These are phyloP conservation scores for Parauchenoglanis ngamensis DNA, from an alignment of 2,797 vertebrate genomes.

Conservation along the genomic window DNA sequence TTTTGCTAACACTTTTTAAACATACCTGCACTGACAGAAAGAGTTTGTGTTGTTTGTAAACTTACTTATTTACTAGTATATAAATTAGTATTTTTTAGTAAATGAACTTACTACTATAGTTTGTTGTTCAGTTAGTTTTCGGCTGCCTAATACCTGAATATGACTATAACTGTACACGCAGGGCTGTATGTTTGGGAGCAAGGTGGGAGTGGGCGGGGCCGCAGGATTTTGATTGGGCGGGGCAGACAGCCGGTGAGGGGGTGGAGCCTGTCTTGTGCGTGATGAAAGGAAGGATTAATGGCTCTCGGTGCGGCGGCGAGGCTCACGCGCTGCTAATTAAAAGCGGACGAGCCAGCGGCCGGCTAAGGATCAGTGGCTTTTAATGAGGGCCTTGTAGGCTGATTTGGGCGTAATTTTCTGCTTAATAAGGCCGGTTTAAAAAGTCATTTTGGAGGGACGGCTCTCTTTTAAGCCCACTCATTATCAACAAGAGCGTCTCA, in stretches of 20 bases:
- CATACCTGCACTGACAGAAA: not conserved
- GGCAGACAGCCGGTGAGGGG: not conserved
- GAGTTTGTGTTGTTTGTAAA: not conserved
- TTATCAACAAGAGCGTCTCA: conserved; percentile 87
- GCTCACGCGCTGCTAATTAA: conserved; percentile 87
- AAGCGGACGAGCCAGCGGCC: conserved; percentile 84
- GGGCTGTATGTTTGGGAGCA: not conserved
- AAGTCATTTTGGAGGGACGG: conserved; percentile 89
- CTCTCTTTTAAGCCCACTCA: conserved; percentile 89
- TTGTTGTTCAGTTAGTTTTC: not conserved
- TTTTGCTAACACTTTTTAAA: not conserved
- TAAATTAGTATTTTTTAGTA: not conserved
- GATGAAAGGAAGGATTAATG: conserved; percentile 93
- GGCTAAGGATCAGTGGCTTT: conserved; percentile 91
- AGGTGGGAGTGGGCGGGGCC: not conserved
- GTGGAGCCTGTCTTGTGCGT: conserved; percentile 35
- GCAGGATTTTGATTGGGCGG: not conserved
- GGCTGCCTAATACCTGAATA: not conserved
- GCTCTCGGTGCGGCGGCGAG: conserved; percentile 83
- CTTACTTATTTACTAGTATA: not conserved
- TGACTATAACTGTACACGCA: not conserved
- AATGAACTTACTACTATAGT: not conserved
- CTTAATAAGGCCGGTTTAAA: conserved; percentile 93
- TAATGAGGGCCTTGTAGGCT: conserved; percentile 92
- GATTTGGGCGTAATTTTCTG: conserved; percentile 96